These are phyloP conservation scores for Cladopsammia gracilis DNA, from an alignment of 64 coral and sea anemone species.

Conservation along the genomic window DNA sequence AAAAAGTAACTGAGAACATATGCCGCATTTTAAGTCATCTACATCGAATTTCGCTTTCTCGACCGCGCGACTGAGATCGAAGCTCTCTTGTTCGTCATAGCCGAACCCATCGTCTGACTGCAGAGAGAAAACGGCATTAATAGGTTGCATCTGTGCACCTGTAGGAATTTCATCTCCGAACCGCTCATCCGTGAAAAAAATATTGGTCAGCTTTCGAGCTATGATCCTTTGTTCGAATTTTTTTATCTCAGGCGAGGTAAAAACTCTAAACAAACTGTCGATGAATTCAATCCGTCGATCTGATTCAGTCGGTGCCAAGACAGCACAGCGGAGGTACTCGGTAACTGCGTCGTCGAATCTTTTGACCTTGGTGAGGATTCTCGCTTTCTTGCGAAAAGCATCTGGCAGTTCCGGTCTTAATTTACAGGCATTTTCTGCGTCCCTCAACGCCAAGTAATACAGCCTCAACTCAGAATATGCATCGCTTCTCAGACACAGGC, in stretches of 20 bases:
- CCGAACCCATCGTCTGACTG: neutral
- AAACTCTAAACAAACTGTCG: slow-evolving; percentile 1
- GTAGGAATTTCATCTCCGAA: neutral
- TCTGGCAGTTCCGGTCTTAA: slow-evolving; percentile 38
- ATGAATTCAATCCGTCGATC: slow-evolving; percentile 44
- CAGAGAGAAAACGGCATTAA: too few relatives aligned
- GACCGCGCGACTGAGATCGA: too few relatives aligned
- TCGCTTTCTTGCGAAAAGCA: slow-evolving; percentile 49
- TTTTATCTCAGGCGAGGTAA: neutral
- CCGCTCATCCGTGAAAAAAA: neutral
- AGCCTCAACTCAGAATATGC: slow-evolving; percentile 20
- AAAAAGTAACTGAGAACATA: neutral
- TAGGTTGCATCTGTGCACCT: too few relatives aligned
- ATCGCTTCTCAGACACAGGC: slow-evolving; percentile 54
- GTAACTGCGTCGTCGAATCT: slow-evolving; percentile 12
- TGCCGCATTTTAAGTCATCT: neutral
- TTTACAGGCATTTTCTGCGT: slow-evolving; percentile 25
- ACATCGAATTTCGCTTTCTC: neutral
- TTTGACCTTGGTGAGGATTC: slow-evolving; percentile 44
- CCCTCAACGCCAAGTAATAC: slow-evolving; percentile 55
- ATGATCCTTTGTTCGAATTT: neutral
- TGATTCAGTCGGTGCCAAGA: slow-evolving; percentile 32
- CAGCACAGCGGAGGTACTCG: slow-evolving; percentile 34
- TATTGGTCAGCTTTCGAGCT: slow-evolving; percentile 35
- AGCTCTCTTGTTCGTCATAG: neutral